Evolutionary conservation across 2,888 invertebrate genomes (phyloP), one percentile per base, ranked within the genome.

Genomic region (Euspilapteryx auroguttella): DNA sequence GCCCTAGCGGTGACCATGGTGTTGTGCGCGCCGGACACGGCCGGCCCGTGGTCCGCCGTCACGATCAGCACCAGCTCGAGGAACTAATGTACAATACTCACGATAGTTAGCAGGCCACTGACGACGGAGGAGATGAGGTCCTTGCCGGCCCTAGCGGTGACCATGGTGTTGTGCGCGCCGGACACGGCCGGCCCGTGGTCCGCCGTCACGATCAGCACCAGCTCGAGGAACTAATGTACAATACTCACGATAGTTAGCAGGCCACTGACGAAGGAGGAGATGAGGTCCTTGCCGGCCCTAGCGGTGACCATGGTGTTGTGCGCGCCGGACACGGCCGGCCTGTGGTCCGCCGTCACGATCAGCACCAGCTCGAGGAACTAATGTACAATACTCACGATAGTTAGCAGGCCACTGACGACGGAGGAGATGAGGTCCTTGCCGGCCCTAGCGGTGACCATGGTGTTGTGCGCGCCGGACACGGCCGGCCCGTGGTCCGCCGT

Each of bases 401-500:
- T 99, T 12, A 99, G 79, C 25, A 99, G 79, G 2, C 99, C 99
- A 40, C 95, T 95, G 29, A 97, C 95, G 14, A 98, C 81, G 22
- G 92, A 93, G 9, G 98, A 94, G 33, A 99, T 90, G 42, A 99
- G 82, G 80, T 96, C 96, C 79, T 99, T 97, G 40, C 99, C 94
- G 36, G 99, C 94, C 37, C 95, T 79, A 6, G 97, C 97, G 51
- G 94, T 97, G 24, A 98, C 97, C 61, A 99, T 97, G 10, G 97
- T 97, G 65, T 98, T 98, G 71, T 98, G 97, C 0, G 98, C 98
- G 1, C 97, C 99, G 1, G 95, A 95, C 1, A 99, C 98, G 1
- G 98, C 98, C 0, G 99, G 98, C 2, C 98, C 98, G 58, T 99
- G 99, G 75, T 98, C 98, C 9, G 96, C 96, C 0, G 98, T 98